Evolutionary conservation across 1,140 invertebrate genomes (phyloP).

Genomic region (Drosophila pallidifrons): DNA sequence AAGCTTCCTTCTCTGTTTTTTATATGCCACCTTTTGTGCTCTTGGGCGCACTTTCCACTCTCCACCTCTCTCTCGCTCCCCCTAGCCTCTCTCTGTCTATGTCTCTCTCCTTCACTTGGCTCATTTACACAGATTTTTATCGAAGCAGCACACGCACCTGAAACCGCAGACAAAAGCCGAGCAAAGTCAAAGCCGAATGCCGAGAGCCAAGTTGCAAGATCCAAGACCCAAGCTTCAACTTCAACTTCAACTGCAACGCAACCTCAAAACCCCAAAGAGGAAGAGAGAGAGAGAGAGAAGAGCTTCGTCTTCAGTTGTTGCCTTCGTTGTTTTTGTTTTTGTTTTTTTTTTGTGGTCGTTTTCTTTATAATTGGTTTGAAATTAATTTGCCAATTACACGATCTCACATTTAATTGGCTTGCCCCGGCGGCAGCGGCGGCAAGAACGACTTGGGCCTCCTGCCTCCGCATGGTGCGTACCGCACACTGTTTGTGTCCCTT

Average conservation of each 20-base stretch:
- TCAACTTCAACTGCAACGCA: not conserved
- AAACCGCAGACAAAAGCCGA: constrained; percentile 14
- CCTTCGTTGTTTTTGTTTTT: not conserved
- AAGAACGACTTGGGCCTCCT: constrained; percentile 11
- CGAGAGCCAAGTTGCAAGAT: not conserved
- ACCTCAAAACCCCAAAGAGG: too few relatives aligned
- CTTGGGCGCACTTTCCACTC: not conserved
- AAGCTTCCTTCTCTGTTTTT: too few relatives aligned
- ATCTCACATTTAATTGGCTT: constrained; percentile 85
- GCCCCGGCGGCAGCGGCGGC: constrained; percentile 52
- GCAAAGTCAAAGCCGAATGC: constrained; percentile 9
- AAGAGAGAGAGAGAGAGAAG: not conserved
- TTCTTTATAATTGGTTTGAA: constrained; percentile 85
- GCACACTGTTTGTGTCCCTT: not conserved
- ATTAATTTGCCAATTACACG: constrained; percentile 85
- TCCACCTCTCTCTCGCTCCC: not conserved
- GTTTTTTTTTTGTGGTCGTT: constrained; percentile 68
- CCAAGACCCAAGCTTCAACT: constrained; percentile 6
- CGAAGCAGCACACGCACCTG: constrained; percentile 47
- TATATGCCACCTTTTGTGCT: not conserved
- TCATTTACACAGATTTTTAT: constrained; percentile 56
- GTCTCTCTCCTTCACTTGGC: not conserved
- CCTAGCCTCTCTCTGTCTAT: not conserved
- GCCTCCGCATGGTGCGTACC: constrained; percentile 57
- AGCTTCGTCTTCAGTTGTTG: constrained; percentile 7